A percentile compares a stretch with the other conserved stretches of the same genome.
These are phyloP conservation scores for Chaetogeoica ovagalla DNA, from an alignment of 2,888 invertebrate species.

Conservation along the genomic window DNA sequence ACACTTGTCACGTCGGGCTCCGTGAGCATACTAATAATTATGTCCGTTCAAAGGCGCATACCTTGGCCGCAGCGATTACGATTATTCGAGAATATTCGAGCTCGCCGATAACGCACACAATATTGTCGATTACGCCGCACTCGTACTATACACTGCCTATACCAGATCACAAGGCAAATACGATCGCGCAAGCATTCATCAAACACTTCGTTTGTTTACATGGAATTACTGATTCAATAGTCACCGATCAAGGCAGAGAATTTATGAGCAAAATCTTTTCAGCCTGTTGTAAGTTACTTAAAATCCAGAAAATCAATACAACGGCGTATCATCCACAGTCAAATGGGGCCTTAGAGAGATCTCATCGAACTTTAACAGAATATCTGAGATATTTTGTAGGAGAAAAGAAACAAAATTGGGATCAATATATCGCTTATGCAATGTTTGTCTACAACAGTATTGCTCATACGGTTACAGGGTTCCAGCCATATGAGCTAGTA, in stretches of 20 bases:
- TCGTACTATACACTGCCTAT: too few species aligned
- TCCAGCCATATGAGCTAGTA: background rate
- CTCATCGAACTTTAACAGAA: background rate
- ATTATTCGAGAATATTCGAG: too few species aligned
- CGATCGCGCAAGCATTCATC: background rate
- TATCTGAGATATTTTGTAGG: background rate
- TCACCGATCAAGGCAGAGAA: background rate
- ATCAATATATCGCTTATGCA: background rate
- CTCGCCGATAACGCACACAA: too few species aligned
- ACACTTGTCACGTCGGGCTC: too few species aligned
- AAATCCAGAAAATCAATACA: conserved; percentile 1
- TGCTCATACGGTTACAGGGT: background rate
- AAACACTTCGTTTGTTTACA: background rate
- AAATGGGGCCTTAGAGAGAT: background rate
- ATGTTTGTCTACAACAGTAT: conserved; percentile 1
- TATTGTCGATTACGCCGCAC: too few species aligned
- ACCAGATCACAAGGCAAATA: background rate
- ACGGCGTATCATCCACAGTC: background rate
- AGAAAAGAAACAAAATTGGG: background rate
- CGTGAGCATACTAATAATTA: too few species aligned
- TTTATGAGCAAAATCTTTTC: background rate
- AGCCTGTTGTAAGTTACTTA: background rate
- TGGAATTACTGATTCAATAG: background rate
- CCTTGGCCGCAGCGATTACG: too few species aligned
- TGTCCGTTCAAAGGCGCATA: too few species aligned